Evolutionary conservation across 2,797 vertebrate species (phyloP), one percentile per base, ranked within the genome.

Genomic region (Morelia viridis): DNA sequence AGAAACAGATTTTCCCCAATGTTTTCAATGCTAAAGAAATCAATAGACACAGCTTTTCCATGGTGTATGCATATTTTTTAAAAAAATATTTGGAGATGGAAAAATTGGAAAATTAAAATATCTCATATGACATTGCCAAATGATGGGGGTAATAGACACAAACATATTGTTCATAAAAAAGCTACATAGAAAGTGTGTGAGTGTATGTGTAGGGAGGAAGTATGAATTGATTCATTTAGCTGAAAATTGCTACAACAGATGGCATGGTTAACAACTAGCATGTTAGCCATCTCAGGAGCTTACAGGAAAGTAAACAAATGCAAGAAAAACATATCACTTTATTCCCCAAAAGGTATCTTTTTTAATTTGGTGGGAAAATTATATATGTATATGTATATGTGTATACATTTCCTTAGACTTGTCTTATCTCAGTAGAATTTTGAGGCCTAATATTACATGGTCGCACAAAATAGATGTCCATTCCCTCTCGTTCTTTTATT

Each of bases 211-310:
- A 17, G 53, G 61, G 96, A 94, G 96, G 95, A 97, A 97, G 96
- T 96, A 97, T 97, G 97, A 97, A 97, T 97, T 94, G 95, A 97
- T 97, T 96, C 96, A 96, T 97, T 97, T 97, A 96, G 95, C 96
- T 94, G 96, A 97, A 95, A 96, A 95, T 94, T 95, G 95, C 94
- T 96, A 53, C 96, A 98, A 96, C 97, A 98, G 97, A 98, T 98
- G 97, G 97, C 96, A 96, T 96, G 97, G 97, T 97, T 97, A 98
- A 97, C 97, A 97, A 97, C 97, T 97, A 97, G 96, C 95, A 96
- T 97, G 97, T 97, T 98, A 98, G 97, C 97, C 97, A 97, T 98
- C 97, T 97, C 97, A 97, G 97, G 97, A 97, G 97, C 97, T 97
- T 97, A 93, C 94, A 96, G 93, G 95, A 96, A 97, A 97, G 96